A percentile compares a stretch with the other conserved stretches of the same genome.
Evolutionary conservation across 1,140 invertebrate genomes (phyloP).

Genomic region (Campoletis sonorensis): DNA sequence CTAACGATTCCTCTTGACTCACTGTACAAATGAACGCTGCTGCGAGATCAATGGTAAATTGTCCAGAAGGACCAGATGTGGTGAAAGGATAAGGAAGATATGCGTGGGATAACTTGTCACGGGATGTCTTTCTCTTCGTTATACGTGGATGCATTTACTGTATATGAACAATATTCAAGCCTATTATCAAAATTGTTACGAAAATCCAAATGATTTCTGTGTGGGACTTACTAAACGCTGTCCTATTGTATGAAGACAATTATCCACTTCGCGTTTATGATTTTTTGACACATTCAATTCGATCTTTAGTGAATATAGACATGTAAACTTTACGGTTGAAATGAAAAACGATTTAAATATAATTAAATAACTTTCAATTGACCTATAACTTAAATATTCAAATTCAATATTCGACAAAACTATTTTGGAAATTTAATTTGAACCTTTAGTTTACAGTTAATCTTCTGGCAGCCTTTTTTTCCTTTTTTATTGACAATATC

Average conservation of each 20-base stretch:
- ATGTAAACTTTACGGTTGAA: too few relatives aligned
- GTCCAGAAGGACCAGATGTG: slow-evolving; percentile 23
- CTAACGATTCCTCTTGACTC: slow-evolving; percentile 7
- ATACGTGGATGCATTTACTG: too few relatives aligned
- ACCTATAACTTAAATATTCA: too few relatives aligned
- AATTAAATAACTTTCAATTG: too few relatives aligned
- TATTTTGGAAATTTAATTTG: too few relatives aligned
- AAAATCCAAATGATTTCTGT: not conserved
- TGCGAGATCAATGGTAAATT: slow-evolving; percentile 8
- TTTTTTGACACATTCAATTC: too few relatives aligned
- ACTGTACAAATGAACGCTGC: not conserved
- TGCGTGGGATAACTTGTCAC: slow-evolving; percentile 18
- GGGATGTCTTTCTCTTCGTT: not conserved
- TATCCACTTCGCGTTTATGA: not conserved
- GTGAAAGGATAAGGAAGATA: slow-evolving; percentile 20
- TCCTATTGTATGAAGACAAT: not conserved
- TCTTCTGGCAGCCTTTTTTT: too few relatives aligned
- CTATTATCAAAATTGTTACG: not conserved
- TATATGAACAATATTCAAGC: not conserved
- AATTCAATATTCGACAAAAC: too few relatives aligned
- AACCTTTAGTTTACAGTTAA: too few relatives aligned
- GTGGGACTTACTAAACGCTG: not conserved
- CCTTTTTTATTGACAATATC: too few relatives aligned
- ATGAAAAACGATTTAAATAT: too few relatives aligned
- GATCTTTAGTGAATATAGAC: too few relatives aligned